phyloP scores from a whole-genome alignment of 2,888 invertebrate species.

The Acronicta psi region DNA sequence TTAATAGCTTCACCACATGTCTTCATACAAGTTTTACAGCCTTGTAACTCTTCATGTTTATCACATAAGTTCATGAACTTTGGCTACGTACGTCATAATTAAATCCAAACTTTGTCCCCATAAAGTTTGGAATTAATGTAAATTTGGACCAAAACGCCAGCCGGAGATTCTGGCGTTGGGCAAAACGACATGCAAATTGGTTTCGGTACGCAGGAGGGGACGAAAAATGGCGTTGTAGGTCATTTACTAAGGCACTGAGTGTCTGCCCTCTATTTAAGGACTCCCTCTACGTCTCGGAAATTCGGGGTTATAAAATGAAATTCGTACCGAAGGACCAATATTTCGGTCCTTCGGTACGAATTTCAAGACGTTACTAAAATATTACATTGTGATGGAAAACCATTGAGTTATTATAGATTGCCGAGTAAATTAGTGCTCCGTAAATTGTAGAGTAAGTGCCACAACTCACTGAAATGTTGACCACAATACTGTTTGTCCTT shows the following conservation, averaged over 20 bases:
- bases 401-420: too few relatives aligned
- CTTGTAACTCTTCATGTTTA: conserved; percentile 16
- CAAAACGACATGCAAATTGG: conserved; percentile 45
- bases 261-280: conserved; percentile 13
- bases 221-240: conserved; percentile 27
- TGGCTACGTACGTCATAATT: conserved; percentile 39
- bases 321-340: conserved; percentile 4
- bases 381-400: conserved; percentile 11
- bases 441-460: too few relatives aligned
- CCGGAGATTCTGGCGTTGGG: conserved; percentile 2
- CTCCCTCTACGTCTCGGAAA: conserved; percentile 20
- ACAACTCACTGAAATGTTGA: too few relatives aligned
- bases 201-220: conserved; percentile 31
- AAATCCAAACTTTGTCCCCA: conserved; percentile 34
- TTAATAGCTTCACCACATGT: conserved; percentile 22
- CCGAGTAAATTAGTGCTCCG: too few relatives aligned
- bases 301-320: conserved; percentile 33
- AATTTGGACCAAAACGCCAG: conserved; percentile 27
- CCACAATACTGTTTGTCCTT: too few relatives aligned
- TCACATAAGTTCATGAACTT: conserved; percentile 23
- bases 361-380: conserved; percentile 18
- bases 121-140: conserved; percentile 32
- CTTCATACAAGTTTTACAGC: conserved; percentile 13
- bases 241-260: conserved; percentile 19
- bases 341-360: conserved; percentile 20